These are phyloP conservation scores for Branchipolynoe longqiensis DNA, from an alignment of 2,888 invertebrate species.

Conservation along the genomic window DNA sequence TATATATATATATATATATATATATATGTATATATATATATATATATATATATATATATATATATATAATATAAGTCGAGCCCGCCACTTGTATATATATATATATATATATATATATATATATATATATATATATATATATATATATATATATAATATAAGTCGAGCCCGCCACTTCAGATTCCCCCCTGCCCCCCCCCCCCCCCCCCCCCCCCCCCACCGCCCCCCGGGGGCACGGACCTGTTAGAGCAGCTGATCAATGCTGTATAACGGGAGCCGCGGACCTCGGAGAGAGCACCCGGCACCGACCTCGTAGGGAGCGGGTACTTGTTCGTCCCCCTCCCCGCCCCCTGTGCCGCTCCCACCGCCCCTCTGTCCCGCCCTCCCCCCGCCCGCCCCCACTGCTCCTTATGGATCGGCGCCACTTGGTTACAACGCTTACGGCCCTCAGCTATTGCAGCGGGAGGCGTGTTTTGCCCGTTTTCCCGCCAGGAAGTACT, in stretches of 20 bases:
- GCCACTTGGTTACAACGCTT: constrained; percentile 55
- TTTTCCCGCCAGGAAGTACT: constrained; percentile 57
- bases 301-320: not conserved
- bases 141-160: no score
- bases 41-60: no score
- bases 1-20: no score
- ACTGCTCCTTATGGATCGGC: constrained; percentile 35
- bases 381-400: not conserved
- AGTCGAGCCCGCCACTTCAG: no score
- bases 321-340: no score
- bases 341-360: not conserved
- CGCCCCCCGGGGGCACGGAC: not conserved
- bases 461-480: constrained; percentile 55
- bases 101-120: no score
- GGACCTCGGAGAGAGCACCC: not conserved
- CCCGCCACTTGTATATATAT: no score
- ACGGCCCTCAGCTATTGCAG: constrained; percentile 53
- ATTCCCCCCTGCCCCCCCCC: no score
- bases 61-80: no score
- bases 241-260: constrained; percentile 26
- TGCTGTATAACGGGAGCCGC: not conserved
- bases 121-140: no score
- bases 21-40: no score
- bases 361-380: constrained; percentile 4
- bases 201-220: not conserved